Evolutionary conservation across 2,888 invertebrate species (phyloP).

Genomic region (Rhaphigaster nebulosa): DNA sequence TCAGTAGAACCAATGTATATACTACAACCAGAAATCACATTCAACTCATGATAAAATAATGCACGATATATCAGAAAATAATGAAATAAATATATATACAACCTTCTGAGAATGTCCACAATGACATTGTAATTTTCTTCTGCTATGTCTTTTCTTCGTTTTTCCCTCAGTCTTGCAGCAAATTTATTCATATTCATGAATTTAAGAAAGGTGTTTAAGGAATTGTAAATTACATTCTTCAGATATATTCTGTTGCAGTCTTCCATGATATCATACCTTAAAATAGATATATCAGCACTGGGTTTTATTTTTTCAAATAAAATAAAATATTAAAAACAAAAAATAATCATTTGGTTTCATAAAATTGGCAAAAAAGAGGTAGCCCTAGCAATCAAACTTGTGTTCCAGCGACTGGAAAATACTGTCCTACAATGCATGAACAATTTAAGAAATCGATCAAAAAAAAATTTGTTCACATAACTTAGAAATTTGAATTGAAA

Average conservation of each 20-base stretch:
- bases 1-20: neutral
- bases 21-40: neutral
- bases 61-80: neutral
- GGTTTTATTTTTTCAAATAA: neutral
- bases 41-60: neutral
- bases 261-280: constrained; percentile 49
- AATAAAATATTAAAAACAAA: constrained; percentile 7
- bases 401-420: no score
- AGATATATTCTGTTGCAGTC: constrained; percentile 31
- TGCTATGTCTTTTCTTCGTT: neutral
- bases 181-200: neutral
- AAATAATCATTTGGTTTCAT: no score
- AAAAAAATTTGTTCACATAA: no score
- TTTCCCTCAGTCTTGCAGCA: neutral
- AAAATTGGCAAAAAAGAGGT: no score
- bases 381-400: no score
- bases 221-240: constrained; percentile 41
- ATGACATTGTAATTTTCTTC: constrained; percentile 24
- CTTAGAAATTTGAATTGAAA: no score
- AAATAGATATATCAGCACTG: neutral
- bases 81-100: neutral
- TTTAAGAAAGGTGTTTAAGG: neutral
- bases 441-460: no score
- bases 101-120: constrained; percentile 48
- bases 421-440: no score